Percentiles rank a stretch among this genome's conserved stretches.
Evolutionary conservation across 2,888 invertebrate species (phyloP).

Genomic region (Caenorhabditis imperialis): DNA sequence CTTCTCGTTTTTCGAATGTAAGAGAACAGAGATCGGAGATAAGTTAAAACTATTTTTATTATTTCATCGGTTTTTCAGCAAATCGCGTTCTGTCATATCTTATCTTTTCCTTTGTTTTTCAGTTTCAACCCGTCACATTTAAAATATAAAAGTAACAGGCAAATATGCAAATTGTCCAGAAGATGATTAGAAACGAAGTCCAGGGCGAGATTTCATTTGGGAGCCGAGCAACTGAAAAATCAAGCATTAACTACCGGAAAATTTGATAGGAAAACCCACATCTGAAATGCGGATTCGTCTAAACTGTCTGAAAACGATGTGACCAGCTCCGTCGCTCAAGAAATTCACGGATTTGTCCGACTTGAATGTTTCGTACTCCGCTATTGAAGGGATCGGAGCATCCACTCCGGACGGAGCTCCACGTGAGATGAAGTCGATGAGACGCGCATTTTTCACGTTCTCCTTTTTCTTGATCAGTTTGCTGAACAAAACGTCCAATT

Average conservation of each 20-base stretch:
- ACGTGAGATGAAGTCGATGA: conserved; percentile 56
- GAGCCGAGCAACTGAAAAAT: conserved; percentile 45
- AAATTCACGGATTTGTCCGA: conserved; percentile 66
- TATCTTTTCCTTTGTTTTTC: not conserved
- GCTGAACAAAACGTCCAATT: conserved; percentile 45
- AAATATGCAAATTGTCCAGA: not conserved
- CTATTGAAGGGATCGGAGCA: conserved; percentile 61
- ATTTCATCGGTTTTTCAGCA: too few relatives aligned
- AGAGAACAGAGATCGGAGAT: too few relatives aligned
- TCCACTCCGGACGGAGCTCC: conserved; percentile 63
- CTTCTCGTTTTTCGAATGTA: too few relatives aligned
- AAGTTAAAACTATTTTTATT: too few relatives aligned
- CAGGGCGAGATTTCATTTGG: conserved; percentile 33
- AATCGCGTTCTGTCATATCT: not conserved
- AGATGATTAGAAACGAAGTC: conserved; percentile 17
- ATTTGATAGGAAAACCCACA: conserved; percentile 34
- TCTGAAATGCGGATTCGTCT: conserved; percentile 61
- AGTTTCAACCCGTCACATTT: not conserved
- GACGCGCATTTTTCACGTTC: conserved; percentile 53
- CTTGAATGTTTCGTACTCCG: conserved; percentile 67
- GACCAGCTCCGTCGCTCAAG: conserved; percentile 58
- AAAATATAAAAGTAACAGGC: not conserved
- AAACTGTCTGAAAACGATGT: conserved; percentile 63
- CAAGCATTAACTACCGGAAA: not conserved
- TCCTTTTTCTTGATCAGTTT: conserved; percentile 58